These are phyloP conservation scores for Oncorhynchus keta DNA, from an alignment of 2,113 vertebrate species.

Conservation along the genomic window DNA sequence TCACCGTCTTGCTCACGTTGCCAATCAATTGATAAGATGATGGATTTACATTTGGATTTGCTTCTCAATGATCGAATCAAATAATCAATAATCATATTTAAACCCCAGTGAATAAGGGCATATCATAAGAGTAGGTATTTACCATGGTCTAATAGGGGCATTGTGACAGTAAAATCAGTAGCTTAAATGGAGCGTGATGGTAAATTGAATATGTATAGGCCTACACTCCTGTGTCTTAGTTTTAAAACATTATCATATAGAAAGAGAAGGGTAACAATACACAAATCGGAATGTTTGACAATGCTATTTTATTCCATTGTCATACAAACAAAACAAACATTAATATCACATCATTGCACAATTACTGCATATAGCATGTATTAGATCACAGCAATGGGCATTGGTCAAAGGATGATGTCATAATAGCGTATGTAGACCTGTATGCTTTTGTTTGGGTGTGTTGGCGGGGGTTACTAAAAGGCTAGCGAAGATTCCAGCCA, in stretches of 20 bases:
- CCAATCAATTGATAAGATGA: neutral
- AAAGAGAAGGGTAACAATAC: neutral
- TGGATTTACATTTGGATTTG: neutral
- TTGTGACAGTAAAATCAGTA: neutral
- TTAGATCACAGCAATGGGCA: neutral
- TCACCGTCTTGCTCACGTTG: slow-evolving; percentile 12
- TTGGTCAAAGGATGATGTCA: neutral
- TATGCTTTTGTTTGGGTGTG: neutral
- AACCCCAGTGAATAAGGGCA: no score
- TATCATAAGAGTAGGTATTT: no score
- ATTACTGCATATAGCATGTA: neutral
- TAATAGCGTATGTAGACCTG: neutral
- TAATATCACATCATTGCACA: neutral
- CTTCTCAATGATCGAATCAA: neutral
- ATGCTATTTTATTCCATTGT: no score
- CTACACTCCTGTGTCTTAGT: neutral
- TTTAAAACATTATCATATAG: neutral
- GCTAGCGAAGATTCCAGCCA: slow-evolving; percentile 48
- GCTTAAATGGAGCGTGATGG: neutral
- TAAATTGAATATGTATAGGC: neutral
- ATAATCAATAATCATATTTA: no score
- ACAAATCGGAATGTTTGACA: neutral
- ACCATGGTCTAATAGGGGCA: no score
- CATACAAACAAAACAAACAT: neutral
- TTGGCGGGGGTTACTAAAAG: neutral